A percentile compares a stretch with the other conserved stretches of the same genome.
These are phyloP conservation scores for Ophion slaviceki DNA, from an alignment of 2,888 invertebrate genomes.

Conservation along the genomic window DNA sequence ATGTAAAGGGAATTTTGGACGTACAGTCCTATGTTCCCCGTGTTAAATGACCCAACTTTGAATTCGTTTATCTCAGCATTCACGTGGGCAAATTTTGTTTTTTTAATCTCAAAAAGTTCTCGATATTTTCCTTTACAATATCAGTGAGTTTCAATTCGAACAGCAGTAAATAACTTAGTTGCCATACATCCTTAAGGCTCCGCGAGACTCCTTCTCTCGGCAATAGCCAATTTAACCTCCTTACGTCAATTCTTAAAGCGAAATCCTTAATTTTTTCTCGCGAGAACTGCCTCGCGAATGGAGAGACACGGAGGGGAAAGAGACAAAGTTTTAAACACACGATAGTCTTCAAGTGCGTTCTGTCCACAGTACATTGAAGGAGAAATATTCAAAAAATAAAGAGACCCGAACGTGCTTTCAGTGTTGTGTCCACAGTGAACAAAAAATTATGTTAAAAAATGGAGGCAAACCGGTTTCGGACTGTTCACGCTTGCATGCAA, in stretches of 20 bases:
- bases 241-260: background rate
- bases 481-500: constrained; percentile 45
- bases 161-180: too few relatives aligned
- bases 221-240: background rate
- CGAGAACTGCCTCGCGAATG: background rate
- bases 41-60: too few relatives aligned
- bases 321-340: background rate
- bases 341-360: constrained; percentile 2
- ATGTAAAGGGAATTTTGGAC: too few relatives aligned
- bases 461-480: constrained; percentile 55
- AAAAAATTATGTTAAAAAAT: constrained; percentile 18
- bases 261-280: constrained; percentile 4
- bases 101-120: too few relatives aligned
- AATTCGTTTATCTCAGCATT: too few relatives aligned
- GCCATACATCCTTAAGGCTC: background rate
- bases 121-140: too few relatives aligned
- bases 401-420: background rate
- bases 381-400: background rate
- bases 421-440: background rate
- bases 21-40: too few relatives aligned
- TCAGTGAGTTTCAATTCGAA: too few relatives aligned
- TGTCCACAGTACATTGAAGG: background rate
- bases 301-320: background rate
- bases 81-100: too few relatives aligned
- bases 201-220: background rate